A percentile compares a stretch with the other conserved stretches of the same genome.
Evolutionary conservation across 1,140 invertebrate genomes (phyloP).

Genomic region (Leptinotarsa texana): DNA sequence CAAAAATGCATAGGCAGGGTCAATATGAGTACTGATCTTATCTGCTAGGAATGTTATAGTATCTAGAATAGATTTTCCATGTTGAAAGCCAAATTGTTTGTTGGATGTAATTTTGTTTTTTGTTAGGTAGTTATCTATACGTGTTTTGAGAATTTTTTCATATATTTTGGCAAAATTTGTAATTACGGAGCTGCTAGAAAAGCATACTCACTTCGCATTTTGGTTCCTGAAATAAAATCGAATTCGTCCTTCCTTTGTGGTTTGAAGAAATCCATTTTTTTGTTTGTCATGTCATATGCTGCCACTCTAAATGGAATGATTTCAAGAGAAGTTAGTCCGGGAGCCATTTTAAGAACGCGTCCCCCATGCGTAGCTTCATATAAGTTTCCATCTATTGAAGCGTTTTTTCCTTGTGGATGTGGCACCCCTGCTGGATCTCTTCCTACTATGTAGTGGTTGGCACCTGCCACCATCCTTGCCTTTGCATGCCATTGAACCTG

Average conservation of each 20-base stretch:
- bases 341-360: constrained; percentile 89
- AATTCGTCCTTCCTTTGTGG: constrained; percentile 87
- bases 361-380: constrained; percentile 94
- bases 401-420: constrained; percentile 74
- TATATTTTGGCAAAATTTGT: too few relatives aligned
- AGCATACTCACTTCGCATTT: constrained; percentile 72
- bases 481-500: constrained; percentile 98
- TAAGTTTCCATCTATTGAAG: constrained; percentile 77
- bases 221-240: constrained; percentile 97
- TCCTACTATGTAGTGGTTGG: constrained; percentile 98
- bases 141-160: too few relatives aligned
- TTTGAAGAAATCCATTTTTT: constrained; percentile 95
- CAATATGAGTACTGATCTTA: too few relatives aligned
- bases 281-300: constrained; percentile 86
- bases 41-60: too few relatives aligned
- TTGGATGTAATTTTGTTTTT: too few relatives aligned
- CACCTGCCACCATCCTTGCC: constrained; percentile 92
- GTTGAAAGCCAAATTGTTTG: too few relatives aligned
- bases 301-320: constrained; percentile 98
- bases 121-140: too few relatives aligned
- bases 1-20: too few relatives aligned
- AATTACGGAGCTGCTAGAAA: too few relatives aligned
- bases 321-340: constrained; percentile 86
- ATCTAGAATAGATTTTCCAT: too few relatives aligned
- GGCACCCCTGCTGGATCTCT: constrained; percentile 96